phyloP scores from a whole-genome alignment of 2,113 vertebrate genomes.

The Ictalurus furcatus region DNA sequence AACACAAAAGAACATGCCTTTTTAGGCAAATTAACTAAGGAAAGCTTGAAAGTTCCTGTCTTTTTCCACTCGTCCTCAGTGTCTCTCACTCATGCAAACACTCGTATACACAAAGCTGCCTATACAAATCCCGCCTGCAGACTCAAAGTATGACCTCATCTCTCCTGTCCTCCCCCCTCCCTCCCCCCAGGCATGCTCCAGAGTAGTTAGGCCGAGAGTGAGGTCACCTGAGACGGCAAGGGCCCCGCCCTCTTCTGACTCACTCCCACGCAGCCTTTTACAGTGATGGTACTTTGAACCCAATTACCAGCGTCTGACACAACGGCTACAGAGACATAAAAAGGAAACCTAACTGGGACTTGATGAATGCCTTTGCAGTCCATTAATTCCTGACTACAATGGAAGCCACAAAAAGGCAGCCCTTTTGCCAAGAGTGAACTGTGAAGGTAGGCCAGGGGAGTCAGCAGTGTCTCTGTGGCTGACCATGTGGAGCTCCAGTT shows the following conservation, averaged over 20 bases:
- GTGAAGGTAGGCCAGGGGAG: slow-evolving; percentile 36
- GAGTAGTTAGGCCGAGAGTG: slow-evolving; percentile 53
- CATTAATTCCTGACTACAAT: slow-evolving; percentile 60
- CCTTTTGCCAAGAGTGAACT: slow-evolving; percentile 36
- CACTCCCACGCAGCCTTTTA: slow-evolving; percentile 53
- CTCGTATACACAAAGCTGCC: slow-evolving; percentile 54
- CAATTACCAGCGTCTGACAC: slow-evolving; percentile 60
- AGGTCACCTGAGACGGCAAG: slow-evolving; percentile 56
- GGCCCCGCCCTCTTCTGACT: slow-evolving; percentile 39
- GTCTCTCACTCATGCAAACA: slow-evolving; percentile 41
- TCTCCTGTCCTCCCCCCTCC: slow-evolving; percentile 5
- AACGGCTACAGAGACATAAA: slow-evolving; percentile 52
- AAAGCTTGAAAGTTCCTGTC: not conserved
- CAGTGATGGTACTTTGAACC: slow-evolving; percentile 56
- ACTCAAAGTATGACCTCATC: slow-evolving; percentile 72
- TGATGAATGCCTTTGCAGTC: slow-evolving; percentile 58
- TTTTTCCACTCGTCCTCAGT: slow-evolving; percentile 8
- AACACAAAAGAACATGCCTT: not conserved
- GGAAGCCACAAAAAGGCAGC: slow-evolving; percentile 23
- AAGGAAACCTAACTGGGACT: slow-evolving; percentile 56
- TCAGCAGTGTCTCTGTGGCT: slow-evolving; percentile 21
- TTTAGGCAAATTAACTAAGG: not conserved
- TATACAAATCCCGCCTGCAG: slow-evolving; percentile 54
- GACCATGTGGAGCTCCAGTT: slow-evolving; percentile 30
- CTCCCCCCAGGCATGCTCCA: not conserved